Percentiles rank a stretch among this genome's conserved stretches.
phyloP scores from a whole-genome alignment of 1,140 invertebrate species.

The Epicauta chinensis region DNA sequence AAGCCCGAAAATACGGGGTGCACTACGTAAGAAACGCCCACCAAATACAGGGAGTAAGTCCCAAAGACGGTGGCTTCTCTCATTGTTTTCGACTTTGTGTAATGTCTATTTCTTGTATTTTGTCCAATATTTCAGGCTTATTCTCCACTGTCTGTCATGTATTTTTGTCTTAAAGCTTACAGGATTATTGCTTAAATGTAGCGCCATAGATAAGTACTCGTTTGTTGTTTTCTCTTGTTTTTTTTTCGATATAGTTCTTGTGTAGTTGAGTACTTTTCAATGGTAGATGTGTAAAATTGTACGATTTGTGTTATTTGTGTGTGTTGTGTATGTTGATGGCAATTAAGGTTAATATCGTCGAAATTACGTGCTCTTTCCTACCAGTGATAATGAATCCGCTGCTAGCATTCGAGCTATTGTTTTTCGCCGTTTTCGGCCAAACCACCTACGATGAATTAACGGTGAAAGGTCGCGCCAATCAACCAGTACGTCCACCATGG shows the following conservation, averaged over 20 bases:
- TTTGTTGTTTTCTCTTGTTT: neutral
- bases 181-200: no score
- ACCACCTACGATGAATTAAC: constrained; percentile 82
- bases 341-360: neutral
- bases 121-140: no score
- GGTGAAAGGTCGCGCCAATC: constrained; percentile 47
- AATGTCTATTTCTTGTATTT: neutral
- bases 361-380: constrained; percentile 24
- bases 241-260: no score
- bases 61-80: constrained; percentile 1
- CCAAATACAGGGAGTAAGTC: constrained; percentile 46
- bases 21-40: constrained; percentile 45
- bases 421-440: constrained; percentile 96
- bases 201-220: no score
- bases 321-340: constrained; percentile 1
- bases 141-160: neutral
- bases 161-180: neutral
- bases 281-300: neutral
- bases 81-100: neutral
- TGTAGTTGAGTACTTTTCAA: no score
- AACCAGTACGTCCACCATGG: constrained; percentile 55
- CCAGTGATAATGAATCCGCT: constrained; percentile 78
- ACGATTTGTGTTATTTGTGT: neutral
- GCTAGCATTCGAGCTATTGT: constrained; percentile 92
- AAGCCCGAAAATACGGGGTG: constrained; percentile 18